Percentiles rank a stretch among this genome's conserved stretches.
Evolutionary conservation across 2,888 invertebrate genomes (phyloP).

Genomic region (Chorisops tibialis): DNA sequence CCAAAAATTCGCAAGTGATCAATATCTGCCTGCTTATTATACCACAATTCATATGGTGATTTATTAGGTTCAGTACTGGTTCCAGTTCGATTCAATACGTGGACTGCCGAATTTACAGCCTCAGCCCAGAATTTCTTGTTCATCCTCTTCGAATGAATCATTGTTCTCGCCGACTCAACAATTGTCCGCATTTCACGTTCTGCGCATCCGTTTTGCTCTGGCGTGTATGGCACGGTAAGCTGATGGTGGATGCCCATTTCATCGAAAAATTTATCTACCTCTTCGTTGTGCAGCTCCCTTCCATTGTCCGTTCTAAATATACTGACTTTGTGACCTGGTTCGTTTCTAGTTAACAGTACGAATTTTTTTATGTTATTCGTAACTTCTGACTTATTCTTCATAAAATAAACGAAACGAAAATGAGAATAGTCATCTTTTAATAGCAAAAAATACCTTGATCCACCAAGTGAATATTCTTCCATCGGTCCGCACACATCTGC

Average conservation of each 20-base stretch:
- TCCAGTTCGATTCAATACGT: constrained; percentile 42
- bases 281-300: constrained; percentile 38
- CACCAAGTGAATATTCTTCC: constrained; percentile 33
- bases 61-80: constrained; percentile 34
- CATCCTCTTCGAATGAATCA: constrained; percentile 36
- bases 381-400: too few species aligned
- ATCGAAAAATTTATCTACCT: constrained; percentile 35
- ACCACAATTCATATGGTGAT: constrained; percentile 40
- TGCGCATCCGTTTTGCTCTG: constrained; percentile 45
- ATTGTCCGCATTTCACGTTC: constrained; percentile 44
- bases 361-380: too few species aligned
- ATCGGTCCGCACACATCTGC: too few species aligned
- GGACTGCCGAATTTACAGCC: constrained; percentile 43
- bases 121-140: constrained; percentile 44
- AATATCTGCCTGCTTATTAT: constrained; percentile 31
- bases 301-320: constrained; percentile 21
- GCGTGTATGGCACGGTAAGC: constrained; percentile 39
- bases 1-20: constrained; percentile 17
- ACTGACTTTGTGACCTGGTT: constrained; percentile 26
- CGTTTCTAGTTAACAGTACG: too few species aligned
- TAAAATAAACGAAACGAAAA: too few species aligned
- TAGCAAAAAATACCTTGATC: constrained; percentile 28
- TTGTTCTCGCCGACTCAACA: too few species aligned
- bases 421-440: constrained; percentile 33
- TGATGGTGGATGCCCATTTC: constrained; percentile 37